Evolutionary conservation across 2,113 vertebrate species (phyloP).

Genomic region (Cnemophilus loriae): DNA sequence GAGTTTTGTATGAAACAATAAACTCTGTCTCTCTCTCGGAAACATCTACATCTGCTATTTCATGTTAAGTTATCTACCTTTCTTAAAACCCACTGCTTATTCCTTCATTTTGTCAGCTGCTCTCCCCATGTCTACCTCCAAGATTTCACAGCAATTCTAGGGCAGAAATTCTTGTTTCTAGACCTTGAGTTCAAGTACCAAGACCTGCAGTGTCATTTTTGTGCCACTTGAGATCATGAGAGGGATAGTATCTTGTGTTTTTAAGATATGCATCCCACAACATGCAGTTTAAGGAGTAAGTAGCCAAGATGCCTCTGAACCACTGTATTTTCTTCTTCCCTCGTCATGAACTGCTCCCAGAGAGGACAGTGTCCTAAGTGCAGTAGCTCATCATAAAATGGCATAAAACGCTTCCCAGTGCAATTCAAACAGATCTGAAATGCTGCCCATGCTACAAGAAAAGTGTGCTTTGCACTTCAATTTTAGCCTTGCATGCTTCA

Average conservation of each 20-base stretch:
- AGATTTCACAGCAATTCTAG: neutral
- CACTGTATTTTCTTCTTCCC: neutral
- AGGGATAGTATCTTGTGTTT: neutral
- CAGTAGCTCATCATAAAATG: neutral
- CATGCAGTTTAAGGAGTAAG: neutral
- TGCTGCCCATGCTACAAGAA: neutral
- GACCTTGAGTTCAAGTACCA: neutral
- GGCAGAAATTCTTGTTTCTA: neutral
- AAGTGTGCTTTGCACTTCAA: neutral
- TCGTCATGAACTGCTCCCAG: neutral
- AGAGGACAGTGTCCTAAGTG: neutral
- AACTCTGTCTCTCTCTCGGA: neutral
- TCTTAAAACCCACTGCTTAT: neutral
- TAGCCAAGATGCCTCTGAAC: neutral
- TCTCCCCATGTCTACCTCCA: neutral
- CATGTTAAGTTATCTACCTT: neutral
- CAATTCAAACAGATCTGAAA: neutral
- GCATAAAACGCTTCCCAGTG: neutral
- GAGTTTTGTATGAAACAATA: neutral
- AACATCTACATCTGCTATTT: neutral
- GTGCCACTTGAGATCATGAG: neutral
- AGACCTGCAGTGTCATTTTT: neutral
- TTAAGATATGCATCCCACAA: neutral
- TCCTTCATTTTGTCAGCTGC: neutral
- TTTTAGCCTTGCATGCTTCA: neutral